Evolutionary conservation across 1,140 invertebrate species (phyloP), one percentile per base, ranked within the genome.

Genomic region (Solenopsis invicta): DNA sequence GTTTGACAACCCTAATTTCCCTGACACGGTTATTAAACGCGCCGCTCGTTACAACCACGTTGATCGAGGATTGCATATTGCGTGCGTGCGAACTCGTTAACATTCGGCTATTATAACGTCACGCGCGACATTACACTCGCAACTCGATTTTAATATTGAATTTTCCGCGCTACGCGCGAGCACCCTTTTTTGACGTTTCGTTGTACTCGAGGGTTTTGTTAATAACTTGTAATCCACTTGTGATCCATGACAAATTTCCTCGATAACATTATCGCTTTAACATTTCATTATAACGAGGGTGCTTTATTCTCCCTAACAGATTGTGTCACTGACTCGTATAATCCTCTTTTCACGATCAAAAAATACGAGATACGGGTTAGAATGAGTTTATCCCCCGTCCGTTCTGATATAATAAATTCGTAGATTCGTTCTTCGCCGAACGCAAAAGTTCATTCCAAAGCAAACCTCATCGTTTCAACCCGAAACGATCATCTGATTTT

Each of bases 1-100:
- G 88, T 90, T 84, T 78, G 78, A 90, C 84, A 76, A 75, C 64
- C 71, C 72, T 89, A 89, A 89, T 89, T 61, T 72, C 75, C 29
- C 80, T 69, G 74, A n/a, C 45, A 66, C 69, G 86, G 21, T 89
- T 86, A 78, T 87, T 78, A 88, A 88, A 90, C 62, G 66, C 56
- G 24, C 56, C 29, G 41, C 69, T 69, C 76, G 82, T 89, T 88
- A 86, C 48, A 37, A 61, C 18, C 59, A 6, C 48, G 18, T 21
- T 59, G 80, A 59, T 56, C 71, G 82, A 69, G 71, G 21, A 56
- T 67, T 59, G 50, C 76, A 59, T 86, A 81, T 81, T 54, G 37
- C 69, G 74, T 59, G 50, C 71, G 59, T 45, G 61, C 78, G 71
- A 72, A 87, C 82, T 71, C 86, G 78, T 76, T 88, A 88, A 88